phyloP scores from a whole-genome alignment of 2,113 vertebrate genomes.

The Colaptes auratus region DNA sequence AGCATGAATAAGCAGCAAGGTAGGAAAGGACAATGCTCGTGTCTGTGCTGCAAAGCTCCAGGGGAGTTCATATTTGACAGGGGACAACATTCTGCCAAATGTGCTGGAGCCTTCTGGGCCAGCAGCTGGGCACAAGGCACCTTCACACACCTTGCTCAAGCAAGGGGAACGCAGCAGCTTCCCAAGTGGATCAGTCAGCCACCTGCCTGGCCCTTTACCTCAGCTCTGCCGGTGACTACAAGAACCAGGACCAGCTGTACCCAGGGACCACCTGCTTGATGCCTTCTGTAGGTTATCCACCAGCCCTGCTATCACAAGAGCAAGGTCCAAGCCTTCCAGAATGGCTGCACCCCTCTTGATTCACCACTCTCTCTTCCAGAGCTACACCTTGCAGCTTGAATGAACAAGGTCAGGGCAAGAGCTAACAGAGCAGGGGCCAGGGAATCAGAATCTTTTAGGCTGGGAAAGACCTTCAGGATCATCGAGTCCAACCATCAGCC shows the following conservation, averaged over 20 bases:
- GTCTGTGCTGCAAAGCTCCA: not conserved
- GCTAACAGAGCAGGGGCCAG: no score
- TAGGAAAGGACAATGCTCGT: not conserved
- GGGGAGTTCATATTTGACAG: not conserved
- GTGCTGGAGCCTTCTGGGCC: not conserved
- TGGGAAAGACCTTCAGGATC: no score
- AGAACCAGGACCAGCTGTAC: no score
- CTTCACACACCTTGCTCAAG: not conserved
- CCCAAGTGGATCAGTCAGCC: accelerated
- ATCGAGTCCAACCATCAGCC: no score
- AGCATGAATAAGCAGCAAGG: not conserved
- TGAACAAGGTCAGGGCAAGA: not conserved
- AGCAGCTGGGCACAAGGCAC: accelerated
- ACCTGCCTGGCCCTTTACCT: accelerated
- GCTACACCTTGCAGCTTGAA: not conserved
- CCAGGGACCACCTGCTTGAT: not conserved
- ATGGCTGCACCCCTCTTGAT: accelerated
- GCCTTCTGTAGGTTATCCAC: not conserved
- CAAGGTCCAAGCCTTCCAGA: not conserved
- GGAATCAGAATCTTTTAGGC: no score
- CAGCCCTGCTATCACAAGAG: not conserved
- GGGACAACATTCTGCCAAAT: not conserved
- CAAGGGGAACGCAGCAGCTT: accelerated
- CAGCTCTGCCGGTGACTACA: not conserved
- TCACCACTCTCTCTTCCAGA: not conserved